Conservation (phyloP, 2,113 vertebrate genomes). For the Oryzias celebensis region DNA sequence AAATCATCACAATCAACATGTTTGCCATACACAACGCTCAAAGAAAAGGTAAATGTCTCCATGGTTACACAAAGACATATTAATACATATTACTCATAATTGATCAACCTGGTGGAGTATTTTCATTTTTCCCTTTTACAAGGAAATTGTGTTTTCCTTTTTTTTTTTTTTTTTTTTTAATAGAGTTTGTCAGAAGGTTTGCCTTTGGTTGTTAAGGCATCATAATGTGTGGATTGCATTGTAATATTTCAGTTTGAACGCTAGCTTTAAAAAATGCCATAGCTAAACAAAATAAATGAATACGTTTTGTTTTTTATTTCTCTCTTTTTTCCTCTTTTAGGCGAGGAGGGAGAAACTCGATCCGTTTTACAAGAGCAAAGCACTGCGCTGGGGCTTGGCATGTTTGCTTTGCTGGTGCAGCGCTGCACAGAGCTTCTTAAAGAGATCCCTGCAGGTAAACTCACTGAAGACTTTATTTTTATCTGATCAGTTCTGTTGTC, state of each 20-base stretch:
- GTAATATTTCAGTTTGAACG: neutral
- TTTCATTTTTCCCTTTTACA: neutral
- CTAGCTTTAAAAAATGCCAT: neutral
- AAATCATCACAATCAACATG: constrained; percentile 98
- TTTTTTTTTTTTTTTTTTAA: neutral
- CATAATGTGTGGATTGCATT: neutral
- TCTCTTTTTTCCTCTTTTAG: constrained; percentile 43
- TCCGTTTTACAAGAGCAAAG: constrained; percentile 91
- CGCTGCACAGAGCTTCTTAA: constrained; percentile 88
- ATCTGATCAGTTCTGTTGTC: neutral
- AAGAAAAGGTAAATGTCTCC: constrained; percentile 74
- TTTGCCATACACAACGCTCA: constrained; percentile 92
- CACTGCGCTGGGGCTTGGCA: constrained; percentile 87
- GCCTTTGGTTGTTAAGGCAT: neutral
- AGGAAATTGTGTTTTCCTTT: neutral
- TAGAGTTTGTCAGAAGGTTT: neutral
- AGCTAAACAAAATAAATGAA: neutral
- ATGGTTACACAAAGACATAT: too few species aligned
- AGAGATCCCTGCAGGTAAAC: constrained; percentile 80
- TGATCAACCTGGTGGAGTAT: neutral
- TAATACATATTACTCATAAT: neutral
- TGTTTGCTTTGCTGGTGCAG: constrained; percentile 90
- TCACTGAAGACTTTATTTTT: neutral
- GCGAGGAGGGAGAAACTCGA: constrained; percentile 79
- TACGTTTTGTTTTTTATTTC: neutral